Conservation (phyloP, 2,113 vertebrate species). For the Burhinus bistriatus region DNA sequence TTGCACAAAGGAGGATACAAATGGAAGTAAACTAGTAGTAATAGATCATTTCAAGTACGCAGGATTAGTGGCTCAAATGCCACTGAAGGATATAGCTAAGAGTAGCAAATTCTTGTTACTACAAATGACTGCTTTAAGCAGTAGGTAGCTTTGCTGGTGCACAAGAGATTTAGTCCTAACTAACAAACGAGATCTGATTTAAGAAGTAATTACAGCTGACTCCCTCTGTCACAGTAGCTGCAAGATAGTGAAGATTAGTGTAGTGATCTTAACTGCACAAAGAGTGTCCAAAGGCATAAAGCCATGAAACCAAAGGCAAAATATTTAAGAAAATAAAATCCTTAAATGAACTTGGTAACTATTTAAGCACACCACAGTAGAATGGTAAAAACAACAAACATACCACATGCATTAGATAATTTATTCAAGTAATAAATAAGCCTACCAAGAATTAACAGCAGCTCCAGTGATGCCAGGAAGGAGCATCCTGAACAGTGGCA, state of each 20-base stretch:
- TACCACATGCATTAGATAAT: neutral
- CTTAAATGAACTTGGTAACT: neutral
- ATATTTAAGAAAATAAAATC: neutral
- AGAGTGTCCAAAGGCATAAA: neutral
- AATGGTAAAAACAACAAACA: neutral
- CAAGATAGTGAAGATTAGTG: conserved; percentile 15
- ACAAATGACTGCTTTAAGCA: neutral
- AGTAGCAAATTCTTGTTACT: neutral
- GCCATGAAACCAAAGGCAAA: neutral
- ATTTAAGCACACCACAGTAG: neutral
- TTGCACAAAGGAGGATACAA: neutral
- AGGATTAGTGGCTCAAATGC: neutral
- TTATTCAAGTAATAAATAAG: neutral
- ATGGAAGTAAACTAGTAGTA: neutral
- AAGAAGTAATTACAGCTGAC: conserved; percentile 39
- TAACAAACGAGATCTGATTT: conserved; percentile 37
- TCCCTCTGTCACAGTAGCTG: conserved; percentile 2
- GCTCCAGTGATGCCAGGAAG: neutral
- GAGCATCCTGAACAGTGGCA: neutral
- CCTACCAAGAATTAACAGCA: neutral
- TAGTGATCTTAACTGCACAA: neutral
- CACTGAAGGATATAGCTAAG: neutral
- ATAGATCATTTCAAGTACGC: neutral
- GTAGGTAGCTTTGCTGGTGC: neutral
- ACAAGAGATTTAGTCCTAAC: conserved; percentile 22